These are phyloP conservation scores for Chironomus striatipennis DNA, from an alignment of 1,140 invertebrate species.

Conservation along the genomic window DNA sequence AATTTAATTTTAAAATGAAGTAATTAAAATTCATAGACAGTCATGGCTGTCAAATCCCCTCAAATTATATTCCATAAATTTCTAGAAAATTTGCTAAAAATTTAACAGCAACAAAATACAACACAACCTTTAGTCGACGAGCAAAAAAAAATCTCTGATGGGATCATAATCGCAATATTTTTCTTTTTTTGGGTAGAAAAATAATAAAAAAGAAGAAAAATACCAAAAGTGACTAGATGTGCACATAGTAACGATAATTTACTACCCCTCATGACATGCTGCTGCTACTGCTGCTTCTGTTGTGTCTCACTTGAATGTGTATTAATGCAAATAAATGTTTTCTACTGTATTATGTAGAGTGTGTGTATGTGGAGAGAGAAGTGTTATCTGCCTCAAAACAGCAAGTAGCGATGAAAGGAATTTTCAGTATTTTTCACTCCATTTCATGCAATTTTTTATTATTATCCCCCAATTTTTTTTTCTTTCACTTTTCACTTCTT, in stretches of 20 bases:
- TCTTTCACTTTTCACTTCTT: not conserved
- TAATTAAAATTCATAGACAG: too few species aligned
- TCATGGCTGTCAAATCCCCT: too few species aligned
- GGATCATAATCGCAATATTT: conserved; percentile 14
- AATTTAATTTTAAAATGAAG: too few species aligned
- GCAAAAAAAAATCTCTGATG: not conserved
- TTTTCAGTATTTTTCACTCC: conserved; percentile 13
- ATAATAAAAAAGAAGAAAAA: too few species aligned
- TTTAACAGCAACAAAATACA: not conserved
- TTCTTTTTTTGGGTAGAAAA: not conserved
- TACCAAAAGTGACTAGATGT: too few species aligned
- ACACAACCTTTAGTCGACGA: not conserved
- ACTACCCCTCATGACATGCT: not conserved
- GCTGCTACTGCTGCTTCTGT: not conserved
- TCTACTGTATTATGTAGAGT: not conserved
- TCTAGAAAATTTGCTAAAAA: too few species aligned
- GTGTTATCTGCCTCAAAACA: not conserved
- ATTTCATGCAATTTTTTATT: conserved; percentile 15
- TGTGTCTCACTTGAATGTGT: conserved; percentile 12
- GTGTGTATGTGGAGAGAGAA: not conserved
- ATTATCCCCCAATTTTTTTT: conserved; percentile 2
- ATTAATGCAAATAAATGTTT: conserved; percentile 14
- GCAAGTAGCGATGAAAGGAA: conserved; percentile 6
- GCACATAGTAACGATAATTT: too few species aligned
- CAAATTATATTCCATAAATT: too few species aligned